Evolutionary conservation across 2,797 vertebrate genomes (phyloP).

Genomic region (Enteromius unitaeniatus): DNA sequence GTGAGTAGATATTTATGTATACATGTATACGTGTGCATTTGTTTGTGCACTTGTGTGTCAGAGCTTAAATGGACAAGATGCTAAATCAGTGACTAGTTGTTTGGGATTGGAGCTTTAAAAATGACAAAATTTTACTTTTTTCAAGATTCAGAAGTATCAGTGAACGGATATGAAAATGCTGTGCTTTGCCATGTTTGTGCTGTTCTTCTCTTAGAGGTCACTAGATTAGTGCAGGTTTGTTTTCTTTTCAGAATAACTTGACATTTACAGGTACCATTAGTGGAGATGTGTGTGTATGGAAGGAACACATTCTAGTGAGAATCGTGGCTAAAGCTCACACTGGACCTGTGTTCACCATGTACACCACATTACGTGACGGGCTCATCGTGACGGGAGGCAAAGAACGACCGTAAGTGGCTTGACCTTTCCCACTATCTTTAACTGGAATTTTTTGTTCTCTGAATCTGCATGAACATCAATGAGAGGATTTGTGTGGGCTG

Average conservation of each 20-base stretch:
- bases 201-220: conserved; percentile 80
- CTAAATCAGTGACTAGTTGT: background rate
- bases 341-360: conserved; percentile 98
- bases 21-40: conserved; percentile 11
- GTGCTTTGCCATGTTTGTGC: conserved; percentile 67
- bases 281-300: conserved; percentile 99
- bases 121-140: background rate
- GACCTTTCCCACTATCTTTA: background rate
- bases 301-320: conserved; percentile 92
- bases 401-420: conserved; percentile 91
- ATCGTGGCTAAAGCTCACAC: conserved; percentile 98
- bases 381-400: conserved; percentile 98
- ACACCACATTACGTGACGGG: conserved; percentile 94
- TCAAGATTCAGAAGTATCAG: background rate
- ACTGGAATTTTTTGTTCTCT: background rate
- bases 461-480: background rate
- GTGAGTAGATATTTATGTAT: conserved; percentile 17
- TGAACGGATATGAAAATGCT: background rate
- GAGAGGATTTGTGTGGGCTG: conserved; percentile 52
- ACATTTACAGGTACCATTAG: conserved; percentile 99
- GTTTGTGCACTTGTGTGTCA: conserved; percentile 30
- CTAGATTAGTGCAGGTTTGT: conserved; percentile 88
- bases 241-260: conserved; percentile 99
- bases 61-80: background rate
- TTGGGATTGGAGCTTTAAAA: background rate